These are phyloP conservation scores for Hylaeus anthracinus DNA, from an alignment of 1,140 invertebrate species.

Conservation along the genomic window DNA sequence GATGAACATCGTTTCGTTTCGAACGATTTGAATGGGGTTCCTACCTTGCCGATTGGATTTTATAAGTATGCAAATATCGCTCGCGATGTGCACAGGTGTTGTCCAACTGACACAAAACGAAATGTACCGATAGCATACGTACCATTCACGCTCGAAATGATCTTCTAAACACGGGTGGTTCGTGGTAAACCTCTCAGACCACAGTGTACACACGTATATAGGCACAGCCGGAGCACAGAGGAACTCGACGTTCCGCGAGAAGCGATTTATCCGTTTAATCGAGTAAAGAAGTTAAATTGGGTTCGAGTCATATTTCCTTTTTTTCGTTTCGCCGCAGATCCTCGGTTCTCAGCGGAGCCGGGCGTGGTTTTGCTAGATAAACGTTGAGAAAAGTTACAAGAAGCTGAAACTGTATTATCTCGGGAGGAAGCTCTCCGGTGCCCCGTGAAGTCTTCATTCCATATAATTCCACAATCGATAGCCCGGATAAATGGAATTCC, in stretches of 20 bases:
- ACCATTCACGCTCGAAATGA: no score
- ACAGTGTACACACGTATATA: neutral
- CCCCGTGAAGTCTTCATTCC: conserved; percentile 21
- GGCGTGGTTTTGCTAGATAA: conserved; percentile 27
- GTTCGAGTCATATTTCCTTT: conserved; percentile 21
- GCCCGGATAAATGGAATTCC: conserved; percentile 18
- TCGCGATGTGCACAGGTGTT: no score
- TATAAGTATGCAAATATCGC: conserved; percentile 13
- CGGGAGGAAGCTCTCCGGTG: neutral
- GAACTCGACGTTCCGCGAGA: neutral
- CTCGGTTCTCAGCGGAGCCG: neutral
- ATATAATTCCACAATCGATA: conserved; percentile 37
- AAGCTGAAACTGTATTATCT: conserved; percentile 31
- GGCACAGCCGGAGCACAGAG: no score
- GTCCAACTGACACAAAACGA: no score
- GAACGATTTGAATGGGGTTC: neutral
- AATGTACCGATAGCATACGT: no score
- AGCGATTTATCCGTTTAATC: conserved; percentile 32
- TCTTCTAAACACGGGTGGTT: no score
- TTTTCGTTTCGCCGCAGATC: neutral
- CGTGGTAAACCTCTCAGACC: no score
- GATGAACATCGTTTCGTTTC: neutral
- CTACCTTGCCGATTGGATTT: neutral
- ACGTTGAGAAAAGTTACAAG: conserved; percentile 31
- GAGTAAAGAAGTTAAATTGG: conserved; percentile 32